phyloP scores from a whole-genome alignment of 2,113 vertebrate genomes.

The Ascaphus truei region DNA sequence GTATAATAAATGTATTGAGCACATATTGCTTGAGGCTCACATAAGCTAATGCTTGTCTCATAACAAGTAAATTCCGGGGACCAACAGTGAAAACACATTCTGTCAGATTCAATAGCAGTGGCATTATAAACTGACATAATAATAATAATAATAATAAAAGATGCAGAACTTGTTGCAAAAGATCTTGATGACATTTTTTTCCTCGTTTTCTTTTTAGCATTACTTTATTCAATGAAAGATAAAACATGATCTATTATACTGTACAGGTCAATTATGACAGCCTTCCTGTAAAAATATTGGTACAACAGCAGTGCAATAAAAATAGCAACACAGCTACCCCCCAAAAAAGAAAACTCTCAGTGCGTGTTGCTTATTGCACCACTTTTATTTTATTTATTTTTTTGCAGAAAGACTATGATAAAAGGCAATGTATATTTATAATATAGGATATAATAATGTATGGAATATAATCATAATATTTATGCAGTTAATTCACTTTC shows the following conservation, averaged over 20 bases:
- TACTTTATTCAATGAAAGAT: slow-evolving; percentile 3
- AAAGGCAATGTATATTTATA: neutral
- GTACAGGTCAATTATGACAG: too few relatives aligned
- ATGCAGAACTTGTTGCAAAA: neutral
- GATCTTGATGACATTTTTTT: neutral
- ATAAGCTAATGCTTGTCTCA: slow-evolving; percentile 20
- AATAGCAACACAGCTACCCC: neutral
- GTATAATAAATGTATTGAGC: neutral
- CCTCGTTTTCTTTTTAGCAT: neutral
- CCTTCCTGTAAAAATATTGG: too few relatives aligned
- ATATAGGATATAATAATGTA: neutral
- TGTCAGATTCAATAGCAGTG: neutral
- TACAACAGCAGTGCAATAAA: neutral
- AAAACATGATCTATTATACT: too few relatives aligned
- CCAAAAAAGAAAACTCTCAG: too few relatives aligned
- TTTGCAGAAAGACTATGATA: slow-evolving; percentile 11
- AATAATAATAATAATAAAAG: too few relatives aligned
- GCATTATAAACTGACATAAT: neutral
- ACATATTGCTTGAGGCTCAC: slow-evolving; percentile 20
- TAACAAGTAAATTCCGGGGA: slow-evolving; percentile 25
- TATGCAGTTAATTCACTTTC: neutral
- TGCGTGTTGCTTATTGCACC: neutral
- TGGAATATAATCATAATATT: neutral
- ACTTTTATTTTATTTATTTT: slow-evolving; percentile 14
- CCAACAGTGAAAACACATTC: slow-evolving; percentile 17